These are phyloP conservation scores for Scortum barcoo DNA, from an alignment of 2,113 vertebrate species.

Conservation along the genomic window DNA sequence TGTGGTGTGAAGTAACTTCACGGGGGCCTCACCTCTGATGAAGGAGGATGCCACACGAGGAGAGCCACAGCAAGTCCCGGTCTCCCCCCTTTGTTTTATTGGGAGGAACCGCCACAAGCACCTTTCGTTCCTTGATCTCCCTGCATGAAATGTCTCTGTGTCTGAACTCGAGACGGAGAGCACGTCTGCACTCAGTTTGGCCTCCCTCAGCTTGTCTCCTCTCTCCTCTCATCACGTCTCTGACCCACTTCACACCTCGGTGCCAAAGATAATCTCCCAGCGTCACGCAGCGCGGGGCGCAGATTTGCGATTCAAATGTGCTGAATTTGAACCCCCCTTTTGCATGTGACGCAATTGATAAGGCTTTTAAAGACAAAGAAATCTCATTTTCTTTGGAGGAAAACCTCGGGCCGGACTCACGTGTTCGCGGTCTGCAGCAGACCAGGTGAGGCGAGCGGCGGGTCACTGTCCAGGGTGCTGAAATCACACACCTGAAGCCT, in stretches of 20 bases:
- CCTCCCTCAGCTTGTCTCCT: neutral
- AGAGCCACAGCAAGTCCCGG: neutral
- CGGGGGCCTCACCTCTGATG: slow-evolving; percentile 20
- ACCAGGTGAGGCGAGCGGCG: slow-evolving; percentile 44
- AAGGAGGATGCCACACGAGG: slow-evolving; percentile 15
- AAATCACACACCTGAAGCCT: slow-evolving; percentile 57
- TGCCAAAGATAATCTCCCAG: slow-evolving; percentile 46
- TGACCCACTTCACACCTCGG: slow-evolving; percentile 61
- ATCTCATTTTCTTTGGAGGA: neutral
- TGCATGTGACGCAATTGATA: slow-evolving; percentile 13
- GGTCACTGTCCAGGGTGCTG: slow-evolving; percentile 82
- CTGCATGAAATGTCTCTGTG: neutral
- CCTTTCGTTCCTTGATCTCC: slow-evolving; percentile 4
- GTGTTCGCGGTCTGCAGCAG: neutral
- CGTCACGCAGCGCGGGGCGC: slow-evolving; percentile 2
- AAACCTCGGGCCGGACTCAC: slow-evolving; percentile 15
- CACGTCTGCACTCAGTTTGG: neutral
- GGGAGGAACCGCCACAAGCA: neutral
- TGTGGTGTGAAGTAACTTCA: slow-evolving; percentile 17
- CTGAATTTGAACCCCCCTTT: slow-evolving; percentile 15
- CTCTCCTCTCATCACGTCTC: slow-evolving; percentile 16
- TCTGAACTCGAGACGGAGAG: neutral
- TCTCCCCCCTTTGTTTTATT: neutral
- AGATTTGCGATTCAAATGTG: slow-evolving; percentile 48
- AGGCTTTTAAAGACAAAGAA: neutral